Percentiles rank a stretch among this genome's conserved stretches.
These are phyloP conservation scores for Melanerpes aurifrons DNA, from an alignment of 2,113 vertebrate species.

Conservation along the genomic window DNA sequence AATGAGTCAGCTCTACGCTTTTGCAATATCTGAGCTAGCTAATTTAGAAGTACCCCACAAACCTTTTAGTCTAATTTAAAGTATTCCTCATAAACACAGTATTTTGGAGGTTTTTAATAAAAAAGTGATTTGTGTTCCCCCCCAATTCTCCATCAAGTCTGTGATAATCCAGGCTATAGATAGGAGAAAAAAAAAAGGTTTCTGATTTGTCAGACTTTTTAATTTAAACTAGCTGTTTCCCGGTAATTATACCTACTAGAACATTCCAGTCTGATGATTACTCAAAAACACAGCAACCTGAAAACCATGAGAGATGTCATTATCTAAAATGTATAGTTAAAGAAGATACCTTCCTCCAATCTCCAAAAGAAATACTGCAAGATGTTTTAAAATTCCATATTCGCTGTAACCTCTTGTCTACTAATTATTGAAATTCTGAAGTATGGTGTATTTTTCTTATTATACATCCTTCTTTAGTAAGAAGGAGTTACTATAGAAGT, in stretches of 20 bases:
- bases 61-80: not conserved
- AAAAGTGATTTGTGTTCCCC: not conserved
- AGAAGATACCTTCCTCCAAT: not conserved
- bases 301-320: not conserved
- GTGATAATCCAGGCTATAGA: not conserved
- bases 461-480: not conserved
- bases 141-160: not conserved
- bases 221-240: not conserved
- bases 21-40: not conserved
- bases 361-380: not conserved
- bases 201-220: not conserved
- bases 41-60: not conserved
- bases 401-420: not conserved
- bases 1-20: not conserved
- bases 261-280: not conserved
- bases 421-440: not conserved
- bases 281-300: not conserved
- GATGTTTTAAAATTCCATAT: not conserved
- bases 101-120: not conserved
- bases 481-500: not conserved
- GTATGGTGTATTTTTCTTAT: not conserved
- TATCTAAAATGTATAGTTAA: not conserved
- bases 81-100: not conserved
- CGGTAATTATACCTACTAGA: not conserved
- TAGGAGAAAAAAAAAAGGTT: not conserved